Percentiles rank a stretch among this genome's conserved stretches.
phyloP scores from a whole-genome alignment of 2,797 vertebrate genomes.

The Myripristis jacobus region DNA sequence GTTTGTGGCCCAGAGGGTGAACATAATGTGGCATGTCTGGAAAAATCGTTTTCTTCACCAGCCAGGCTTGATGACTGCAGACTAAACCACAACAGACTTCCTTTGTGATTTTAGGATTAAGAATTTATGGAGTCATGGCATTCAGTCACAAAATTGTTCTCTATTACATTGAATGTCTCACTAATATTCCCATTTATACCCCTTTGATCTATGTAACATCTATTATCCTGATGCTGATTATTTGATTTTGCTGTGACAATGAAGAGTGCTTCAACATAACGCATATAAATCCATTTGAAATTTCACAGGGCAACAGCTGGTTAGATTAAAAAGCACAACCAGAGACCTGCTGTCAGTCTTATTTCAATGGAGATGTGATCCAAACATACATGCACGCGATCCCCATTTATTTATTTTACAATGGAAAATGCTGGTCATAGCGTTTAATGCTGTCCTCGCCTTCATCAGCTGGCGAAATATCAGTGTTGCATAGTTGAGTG shows the following conservation, averaged over 20 bases:
- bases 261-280: background rate
- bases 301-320: background rate
- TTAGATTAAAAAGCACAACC: background rate
- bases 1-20: background rate
- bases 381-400: conserved; percentile 9
- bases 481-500: conserved; percentile 3
- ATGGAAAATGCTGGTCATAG: conserved; percentile 26
- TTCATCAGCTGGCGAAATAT: background rate
- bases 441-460: conserved; percentile 18
- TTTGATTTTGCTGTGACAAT: background rate
- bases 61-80: background rate
- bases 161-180: background rate
- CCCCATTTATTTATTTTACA: background rate
- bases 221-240: conserved; percentile 1
- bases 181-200: background rate
- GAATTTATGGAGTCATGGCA: background rate
- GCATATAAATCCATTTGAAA: background rate
- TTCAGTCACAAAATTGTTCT: background rate
- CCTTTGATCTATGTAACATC: background rate
- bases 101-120: background rate
- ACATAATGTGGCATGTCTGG: background rate
- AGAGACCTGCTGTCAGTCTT: background rate
- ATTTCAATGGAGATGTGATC: background rate
- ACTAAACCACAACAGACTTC: conserved; percentile 15
- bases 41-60: background rate